Evolutionary conservation across 2,888 invertebrate species (phyloP), one percentile per base, ranked within the genome.

Genomic region (Drosophila stalkeri): DNA sequence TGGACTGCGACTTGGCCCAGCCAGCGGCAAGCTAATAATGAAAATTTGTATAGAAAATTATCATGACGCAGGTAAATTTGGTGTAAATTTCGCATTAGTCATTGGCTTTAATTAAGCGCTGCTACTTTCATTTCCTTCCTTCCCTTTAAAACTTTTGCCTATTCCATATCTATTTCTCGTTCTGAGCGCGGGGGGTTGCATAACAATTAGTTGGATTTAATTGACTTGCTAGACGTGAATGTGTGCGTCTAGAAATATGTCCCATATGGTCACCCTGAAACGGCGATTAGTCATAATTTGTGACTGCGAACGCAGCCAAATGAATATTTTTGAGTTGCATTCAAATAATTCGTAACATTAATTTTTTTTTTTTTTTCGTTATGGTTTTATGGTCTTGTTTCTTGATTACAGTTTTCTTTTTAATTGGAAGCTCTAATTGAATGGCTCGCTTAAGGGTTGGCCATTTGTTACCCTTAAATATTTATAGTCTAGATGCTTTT

Each of bases 251-350:
- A 55, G 54, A 80, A 80, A 18, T 51, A 51, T 80, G 80, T 80
- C 68, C 67, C 80, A 80, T 80, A 80, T 80, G 80, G 74, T 68
- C 75, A 75, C 65, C 60, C 64, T 72, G 47, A 20, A 64, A 69
- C 66, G 64, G 35, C 66, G 79, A 75, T 79, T 79, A 79, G 79
- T 78, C 78, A 79, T 78, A 78, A 79, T 78, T 79, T 78, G 71
- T 78, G 77, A 64, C 65, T 51, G 20, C 46, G 51, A 39, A 33
- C 31, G 23, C 61, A 35, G 23, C 31, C 9, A 35, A 75, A 59
- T 68, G 62, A 59, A 52, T 68, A 68, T 33, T 64, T 39, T 27
- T 0, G 61, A 51, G 57, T 55, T 41, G 67, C 56, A 67, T 76
- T 77, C 59, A 55, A 60, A 74, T 67, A 78, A 65, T 69, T 72